These are phyloP conservation scores for mouse (Mus musculus) DNA, from an alignment of 2,113 vertebrate species.

Conservation along the genomic window DNA sequence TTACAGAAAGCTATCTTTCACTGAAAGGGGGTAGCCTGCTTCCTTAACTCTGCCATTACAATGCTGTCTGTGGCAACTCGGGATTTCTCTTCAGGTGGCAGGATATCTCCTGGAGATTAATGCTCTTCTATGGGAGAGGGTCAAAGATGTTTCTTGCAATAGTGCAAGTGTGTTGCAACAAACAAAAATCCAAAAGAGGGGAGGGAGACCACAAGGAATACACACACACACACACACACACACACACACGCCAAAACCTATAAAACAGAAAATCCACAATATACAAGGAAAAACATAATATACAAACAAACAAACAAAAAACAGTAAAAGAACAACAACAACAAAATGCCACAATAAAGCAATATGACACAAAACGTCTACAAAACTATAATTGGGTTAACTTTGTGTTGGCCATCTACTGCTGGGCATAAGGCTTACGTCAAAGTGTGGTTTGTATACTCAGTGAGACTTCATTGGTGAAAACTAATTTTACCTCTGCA, in stretches of 20 bases:
- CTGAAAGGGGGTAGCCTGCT: rapidly evolving
- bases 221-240: too few species aligned
- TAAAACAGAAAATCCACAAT: neutral
- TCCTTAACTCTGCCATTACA: too few species aligned
- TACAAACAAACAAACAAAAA: neutral
- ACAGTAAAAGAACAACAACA: neutral
- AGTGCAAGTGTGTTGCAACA: too few species aligned
- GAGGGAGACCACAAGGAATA: neutral
- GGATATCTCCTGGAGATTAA: neutral
- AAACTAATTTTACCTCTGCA: neutral
- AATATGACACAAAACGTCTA: neutral
- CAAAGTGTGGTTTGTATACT: neutral
- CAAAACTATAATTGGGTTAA: neutral
- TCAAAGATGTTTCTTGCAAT: neutral
- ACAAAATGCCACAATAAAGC: neutral
- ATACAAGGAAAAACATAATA: neutral
- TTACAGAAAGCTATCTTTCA: neutral
- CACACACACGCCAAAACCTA: neutral
- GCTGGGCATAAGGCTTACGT: neutral
- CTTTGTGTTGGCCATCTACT: neutral
- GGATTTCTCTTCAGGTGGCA: neutral
- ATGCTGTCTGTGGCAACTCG: neutral
- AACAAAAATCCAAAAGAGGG: too few species aligned
- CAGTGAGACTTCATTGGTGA: neutral
- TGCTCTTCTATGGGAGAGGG: rapidly evolving